Percentiles rank a stretch among this genome's conserved stretches.
phyloP scores from a whole-genome alignment of 2,888 invertebrate genomes.

The Caenorhabditis uteleia region DNA sequence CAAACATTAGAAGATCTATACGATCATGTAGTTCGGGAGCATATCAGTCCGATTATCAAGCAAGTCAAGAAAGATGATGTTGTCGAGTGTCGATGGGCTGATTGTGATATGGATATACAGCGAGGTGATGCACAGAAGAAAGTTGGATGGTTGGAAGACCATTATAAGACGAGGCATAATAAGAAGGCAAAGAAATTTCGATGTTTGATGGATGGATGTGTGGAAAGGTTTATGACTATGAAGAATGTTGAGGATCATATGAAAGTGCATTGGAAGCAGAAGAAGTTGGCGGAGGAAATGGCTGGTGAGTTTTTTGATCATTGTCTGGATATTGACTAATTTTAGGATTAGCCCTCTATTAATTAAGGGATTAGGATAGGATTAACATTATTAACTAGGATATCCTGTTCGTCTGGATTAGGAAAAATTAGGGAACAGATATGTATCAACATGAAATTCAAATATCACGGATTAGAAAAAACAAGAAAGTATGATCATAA shows the following conservation, averaged over 20 bases:
- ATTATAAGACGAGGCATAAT: background rate
- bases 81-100: background rate
- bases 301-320: too few species aligned
- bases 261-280: too few species aligned
- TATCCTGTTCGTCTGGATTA: too few species aligned
- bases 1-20: background rate
- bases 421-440: background rate
- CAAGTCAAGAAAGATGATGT: background rate
- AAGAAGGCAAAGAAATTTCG: background rate
- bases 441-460: background rate
- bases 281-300: too few species aligned
- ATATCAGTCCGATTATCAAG: background rate
- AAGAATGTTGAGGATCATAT: background rate
- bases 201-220: background rate
- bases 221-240: background rate
- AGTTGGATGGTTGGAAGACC: constrained; percentile 1
- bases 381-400: too few species aligned
- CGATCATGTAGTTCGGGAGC: background rate
- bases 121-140: background rate
- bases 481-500: too few species aligned
- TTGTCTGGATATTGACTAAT: too few species aligned
- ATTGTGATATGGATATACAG: background rate
- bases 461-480: too few species aligned
- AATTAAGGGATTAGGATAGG: too few species aligned
- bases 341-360: too few species aligned